A percentile compares a stretch with the other conserved stretches of the same genome.
phyloP scores from a whole-genome alignment of 2,113 vertebrate species.

The mouse (Mus musculus) region DNA sequence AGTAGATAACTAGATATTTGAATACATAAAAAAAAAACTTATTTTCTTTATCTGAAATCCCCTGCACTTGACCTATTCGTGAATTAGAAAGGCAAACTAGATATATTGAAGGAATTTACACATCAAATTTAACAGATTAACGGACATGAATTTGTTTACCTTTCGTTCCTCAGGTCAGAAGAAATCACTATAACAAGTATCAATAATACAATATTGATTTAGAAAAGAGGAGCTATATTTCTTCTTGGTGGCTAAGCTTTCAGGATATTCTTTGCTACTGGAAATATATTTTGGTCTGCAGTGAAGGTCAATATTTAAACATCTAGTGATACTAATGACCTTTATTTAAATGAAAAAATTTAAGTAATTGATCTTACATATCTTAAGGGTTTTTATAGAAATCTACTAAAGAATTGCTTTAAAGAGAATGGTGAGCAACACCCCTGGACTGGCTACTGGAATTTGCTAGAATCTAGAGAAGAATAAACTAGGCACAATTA shows the following conservation, averaged over 20 bases:
- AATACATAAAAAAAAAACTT: background rate
- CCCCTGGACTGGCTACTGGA: background rate
- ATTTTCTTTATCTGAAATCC: background rate
- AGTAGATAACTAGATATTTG: background rate
- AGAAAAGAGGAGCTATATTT: background rate
- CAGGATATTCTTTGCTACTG: background rate
- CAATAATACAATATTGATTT: background rate
- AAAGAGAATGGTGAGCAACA: background rate
- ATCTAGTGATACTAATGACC: background rate
- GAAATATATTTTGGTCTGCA: background rate
- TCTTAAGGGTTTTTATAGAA: background rate
- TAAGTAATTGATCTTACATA: background rate
- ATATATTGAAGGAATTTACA: background rate
- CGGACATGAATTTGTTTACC: background rate
- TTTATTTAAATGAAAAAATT: slow-evolving; percentile 12
- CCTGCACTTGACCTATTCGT: background rate
- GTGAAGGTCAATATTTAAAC: background rate
- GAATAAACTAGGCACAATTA: background rate
- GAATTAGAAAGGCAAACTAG: background rate
- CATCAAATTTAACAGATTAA: background rate
- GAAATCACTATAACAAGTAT: slow-evolving; percentile 9
- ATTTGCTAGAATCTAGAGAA: no score
- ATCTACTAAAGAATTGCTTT: background rate
- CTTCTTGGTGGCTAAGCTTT: background rate
- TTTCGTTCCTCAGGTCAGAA: background rate